Evolutionary conservation across 2,797 vertebrate genomes (phyloP), one percentile per base, ranked within the genome.

Genomic region (Pseudochirops cupreus): DNA sequence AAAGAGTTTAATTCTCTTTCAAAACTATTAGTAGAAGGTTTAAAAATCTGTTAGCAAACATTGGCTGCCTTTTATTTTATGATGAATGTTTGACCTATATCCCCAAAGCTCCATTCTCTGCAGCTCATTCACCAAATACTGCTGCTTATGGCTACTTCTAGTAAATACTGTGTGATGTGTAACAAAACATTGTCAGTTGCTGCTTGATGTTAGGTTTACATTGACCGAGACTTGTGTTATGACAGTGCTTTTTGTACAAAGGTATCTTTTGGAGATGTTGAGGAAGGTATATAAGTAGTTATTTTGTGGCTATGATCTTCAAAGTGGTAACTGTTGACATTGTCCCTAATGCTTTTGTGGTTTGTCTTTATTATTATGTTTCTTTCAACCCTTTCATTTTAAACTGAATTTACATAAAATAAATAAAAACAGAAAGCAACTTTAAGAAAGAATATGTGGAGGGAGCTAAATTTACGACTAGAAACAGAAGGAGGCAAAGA

Each of bases 351-450:
- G 97, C 96, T 98, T 98, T 96, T 96, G 96, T 98, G 97, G 82
- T 96, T 94, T 97, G 94, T 98, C 95, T 93, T 87, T 98, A 92
- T 95, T 94, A 96, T 96, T 0, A 94, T 96, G 24, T 98, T 96
- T 74, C n/a, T 67, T n/a, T 96, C 98, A 97, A 97, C 96, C 98
- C 90, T 97, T 98, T 95, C 96, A 97, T 97, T 97, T 96, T 97
- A 97, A 98, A 98, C 94, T 97, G 93, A 98, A 96, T 97, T 96
- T 96, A 97, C 96, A 98, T 90, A 96, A 92, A 96, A 97, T 98
- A 98, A 97, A 97, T 94, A 97, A 97, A 98, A 98, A 98, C 98
- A 98, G n/a, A 96, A 98, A 98, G 96, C 97, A 97, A 97, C 92
- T 93, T 56, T 14, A 56, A 96, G 97, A 62, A 74, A 67, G 31